A percentile compares a stretch with the other conserved stretches of the same genome.
Conservation (phyloP, 2,113 vertebrate species). For the Himantopus leucocephalus region DNA sequence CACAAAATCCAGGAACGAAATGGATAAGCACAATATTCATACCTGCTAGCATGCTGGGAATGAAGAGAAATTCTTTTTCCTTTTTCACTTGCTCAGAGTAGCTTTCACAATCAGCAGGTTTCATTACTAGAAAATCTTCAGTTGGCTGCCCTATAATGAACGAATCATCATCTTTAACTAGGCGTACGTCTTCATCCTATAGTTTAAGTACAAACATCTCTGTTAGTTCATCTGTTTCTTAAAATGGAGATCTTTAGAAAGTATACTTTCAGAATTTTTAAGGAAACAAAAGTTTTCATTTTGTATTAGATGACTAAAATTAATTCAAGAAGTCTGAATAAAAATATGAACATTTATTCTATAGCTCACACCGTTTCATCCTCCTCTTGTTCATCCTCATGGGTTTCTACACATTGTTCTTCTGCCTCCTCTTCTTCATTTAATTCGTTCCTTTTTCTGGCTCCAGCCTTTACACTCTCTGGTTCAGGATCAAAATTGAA, state of each 20-base stretch:
- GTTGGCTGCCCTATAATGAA: conserved; percentile 74
- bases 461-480: conserved; percentile 2
- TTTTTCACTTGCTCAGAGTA: conserved; percentile 70
- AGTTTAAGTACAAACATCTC: background rate
- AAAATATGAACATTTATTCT: background rate
- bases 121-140: conserved; percentile 81
- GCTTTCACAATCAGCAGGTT: conserved; percentile 80
- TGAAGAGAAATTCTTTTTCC: conserved; percentile 82
- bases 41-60: conserved; percentile 84
- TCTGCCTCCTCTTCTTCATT: conserved; percentile 64
- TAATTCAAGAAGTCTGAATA: background rate
- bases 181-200: conserved; percentile 80
- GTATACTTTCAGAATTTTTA: background rate
- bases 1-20: background rate
- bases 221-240: background rate
- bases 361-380: conserved; percentile 31
- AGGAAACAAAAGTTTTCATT: background rate
- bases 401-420: conserved; percentile 40
- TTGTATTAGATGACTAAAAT: background rate
- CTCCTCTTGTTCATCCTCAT: conserved; percentile 51
- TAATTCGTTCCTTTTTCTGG: conserved; percentile 16
- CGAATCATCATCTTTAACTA: conserved; percentile 75
- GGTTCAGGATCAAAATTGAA: conserved; percentile 87
- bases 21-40: background rate
- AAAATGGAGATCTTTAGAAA: background rate